These are phyloP conservation scores for Beroe ovata DNA, from an alignment of 37 sponge, comb jelly and placozoan species.

Conservation along the genomic window DNA sequence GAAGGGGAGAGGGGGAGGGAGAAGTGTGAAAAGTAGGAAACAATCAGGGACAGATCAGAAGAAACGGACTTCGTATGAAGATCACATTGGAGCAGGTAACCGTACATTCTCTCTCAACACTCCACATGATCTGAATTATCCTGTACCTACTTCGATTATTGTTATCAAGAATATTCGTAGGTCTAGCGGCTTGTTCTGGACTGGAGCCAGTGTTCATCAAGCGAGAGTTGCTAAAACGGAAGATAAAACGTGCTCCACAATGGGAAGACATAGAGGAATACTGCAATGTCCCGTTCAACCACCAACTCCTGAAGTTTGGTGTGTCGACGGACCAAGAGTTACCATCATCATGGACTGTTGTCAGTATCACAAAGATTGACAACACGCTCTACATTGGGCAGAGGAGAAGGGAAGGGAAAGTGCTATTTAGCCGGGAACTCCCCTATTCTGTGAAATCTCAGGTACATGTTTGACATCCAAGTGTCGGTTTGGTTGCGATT, in stretches of 20 bases:
- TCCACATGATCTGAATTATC: neutral
- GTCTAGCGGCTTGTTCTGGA: conserved; percentile 24
- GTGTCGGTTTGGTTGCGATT: no score
- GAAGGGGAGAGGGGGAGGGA: neutral
- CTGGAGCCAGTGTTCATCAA: conserved; percentile 24
- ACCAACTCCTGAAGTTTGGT: neutral
- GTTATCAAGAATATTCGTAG: neutral
- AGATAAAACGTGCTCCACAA: neutral
- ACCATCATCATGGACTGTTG: conserved; percentile 16
- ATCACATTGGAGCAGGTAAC: neutral
- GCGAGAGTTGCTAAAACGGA: conserved; percentile 37
- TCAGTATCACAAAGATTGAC: neutral
- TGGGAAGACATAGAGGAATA: conserved; percentile 43
- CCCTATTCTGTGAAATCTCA: conserved; percentile 5
- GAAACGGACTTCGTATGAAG: neutral
- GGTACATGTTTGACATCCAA: no score
- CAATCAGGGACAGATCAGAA: no score
- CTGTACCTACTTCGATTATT: neutral
- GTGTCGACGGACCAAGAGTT: neutral
- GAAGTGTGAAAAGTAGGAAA: neutral
- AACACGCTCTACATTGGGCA: neutral
- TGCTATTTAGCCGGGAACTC: conserved; percentile 20
- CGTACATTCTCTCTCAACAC: no score
- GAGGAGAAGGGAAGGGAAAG: neutral
- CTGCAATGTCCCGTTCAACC: conserved; percentile 20